Evolutionary conservation across 2,888 invertebrate species (phyloP), one percentile per base, ranked within the genome.

Genomic region (Chorisops tibialis): DNA sequence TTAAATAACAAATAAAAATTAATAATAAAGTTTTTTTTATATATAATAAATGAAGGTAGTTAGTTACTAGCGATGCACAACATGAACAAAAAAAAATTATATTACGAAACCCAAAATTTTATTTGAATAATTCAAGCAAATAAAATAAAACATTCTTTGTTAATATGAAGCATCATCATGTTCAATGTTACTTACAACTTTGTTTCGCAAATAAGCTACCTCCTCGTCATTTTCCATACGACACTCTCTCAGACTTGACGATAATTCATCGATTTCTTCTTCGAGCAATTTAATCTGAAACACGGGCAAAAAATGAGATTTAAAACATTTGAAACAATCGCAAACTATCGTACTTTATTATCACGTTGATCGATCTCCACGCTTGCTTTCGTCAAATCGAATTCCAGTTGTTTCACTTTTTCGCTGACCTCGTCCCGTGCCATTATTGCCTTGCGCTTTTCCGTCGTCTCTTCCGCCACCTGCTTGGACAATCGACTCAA

Each of bases 401-500:
- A 77, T 50, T 74, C 72, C 1, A 77, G 63, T 61, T 75, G 73
- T 47, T 78, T 78, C 2, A 89, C 81, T 74, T 83, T 83, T 66
- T 88, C 85, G 65, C 81, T 81, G 67, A 87, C 79, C 68, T 83
- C 83, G 70, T 85, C 87, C 68, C 86, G 86, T 66, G 88, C 86
- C 51, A 82, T 81, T 49, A 89, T 84, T 0, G 89, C 87, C 68
- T 88, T 82, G 69, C 91, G 81, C 67, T 91, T 83, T 73, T 92
- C 92, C 4, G 87, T 83, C 21, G 91, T 89, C 75, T 92, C 91
- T 71, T 89, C 93, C 39, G 88, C 93, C 35, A 89, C 91, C 76
- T 90, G 92, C 63, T 90, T 83, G 68, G 90, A 91, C 63, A 92
- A 78, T 64, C 92, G 85, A 69, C 89, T 89, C 65, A 91, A 89